Percentiles rank a stretch among this genome's conserved stretches.
These are phyloP conservation scores for Heterotis niloticus DNA, from an alignment of 2,113 vertebrate genomes.

Conservation along the genomic window DNA sequence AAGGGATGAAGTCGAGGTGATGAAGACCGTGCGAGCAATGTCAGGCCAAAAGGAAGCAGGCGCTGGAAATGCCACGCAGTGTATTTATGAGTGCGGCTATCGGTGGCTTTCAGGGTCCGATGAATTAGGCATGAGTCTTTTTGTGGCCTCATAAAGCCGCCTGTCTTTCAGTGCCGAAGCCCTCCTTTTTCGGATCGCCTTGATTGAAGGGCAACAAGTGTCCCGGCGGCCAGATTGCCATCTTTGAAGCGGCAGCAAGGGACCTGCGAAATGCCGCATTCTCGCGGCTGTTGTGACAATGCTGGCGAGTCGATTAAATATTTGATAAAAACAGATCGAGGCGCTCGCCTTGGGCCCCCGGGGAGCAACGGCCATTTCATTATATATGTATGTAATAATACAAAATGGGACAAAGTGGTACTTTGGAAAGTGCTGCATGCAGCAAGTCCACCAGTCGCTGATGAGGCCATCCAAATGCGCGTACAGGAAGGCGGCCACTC, in stretches of 20 bases:
- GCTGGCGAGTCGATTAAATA: constrained; percentile 42
- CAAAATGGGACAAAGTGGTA: constrained; percentile 34
- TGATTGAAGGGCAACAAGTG: constrained; percentile 34
- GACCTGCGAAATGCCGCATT: constrained; percentile 14
- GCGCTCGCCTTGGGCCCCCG: constrained; percentile 10
- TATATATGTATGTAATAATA: constrained; percentile 33
- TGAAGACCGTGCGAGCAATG: background rate
- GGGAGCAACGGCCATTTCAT: constrained; percentile 34
- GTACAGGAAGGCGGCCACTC: constrained; percentile 2
- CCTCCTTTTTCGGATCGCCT: constrained; percentile 14
- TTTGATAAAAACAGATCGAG: constrained; percentile 37
- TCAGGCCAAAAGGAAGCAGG: background rate
- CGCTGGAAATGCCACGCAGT: background rate
- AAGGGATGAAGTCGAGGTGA: background rate
- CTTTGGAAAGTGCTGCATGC: constrained; percentile 43
- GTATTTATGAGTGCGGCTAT: constrained; percentile 28
- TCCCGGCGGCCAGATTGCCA: constrained; percentile 19
- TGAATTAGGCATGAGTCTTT: constrained; percentile 55
- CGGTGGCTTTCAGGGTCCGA: constrained; percentile 33
- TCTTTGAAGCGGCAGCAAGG: background rate
- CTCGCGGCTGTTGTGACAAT: constrained; percentile 36
- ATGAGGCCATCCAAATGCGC: constrained; percentile 36
- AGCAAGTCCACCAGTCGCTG: constrained; percentile 29
- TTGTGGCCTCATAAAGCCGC: constrained; percentile 22
- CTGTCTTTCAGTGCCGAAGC: constrained; percentile 16